Base-by-base conservation (phyloP, 2,113 vertebrate genomes). In the Salvelinus alpinus region DNA sequence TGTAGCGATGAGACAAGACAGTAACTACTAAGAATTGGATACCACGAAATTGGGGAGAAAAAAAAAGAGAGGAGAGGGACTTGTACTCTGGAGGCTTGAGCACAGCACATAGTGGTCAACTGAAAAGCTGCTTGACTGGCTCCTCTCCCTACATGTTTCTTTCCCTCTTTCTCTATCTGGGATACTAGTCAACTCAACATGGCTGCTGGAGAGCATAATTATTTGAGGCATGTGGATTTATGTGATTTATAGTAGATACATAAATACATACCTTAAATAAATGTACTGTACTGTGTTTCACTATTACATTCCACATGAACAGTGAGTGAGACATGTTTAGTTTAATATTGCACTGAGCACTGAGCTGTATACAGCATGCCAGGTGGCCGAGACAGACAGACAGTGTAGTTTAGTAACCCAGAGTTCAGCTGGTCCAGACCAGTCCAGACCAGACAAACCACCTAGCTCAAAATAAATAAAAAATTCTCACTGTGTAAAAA, bases 401-500 rank as follows among this genome's bases (percentile, higher is more conserved):
- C 75, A 14, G 4, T 18, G 18, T 57, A 1, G 24, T 69, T 77
- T 4, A 18, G 65, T 74, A 74, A 70, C 22, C 25, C 13, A 8
- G 24, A 64, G 81, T 80, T 86, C 82, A 91, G 62, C 3, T 22
- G 64, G 77, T 82, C 12, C 73, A 84, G 29, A 80, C 77, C 44
- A 47, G 44, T 47, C 44, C 44, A 47, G 16, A 72, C 68, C 62
- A 47, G 60, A 67, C 70, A 75, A 38, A 85, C 79, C 81, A 71
- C 77, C 86, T 78, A 77, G 89, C 82, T 92, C 85, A 89, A 81
- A 85, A 78, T 89, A 88, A 89, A 86, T 69, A n/a, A n/a, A n/a
- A n/a, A n/a, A n/a, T n/a, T 85, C n/a, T 16, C 77, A 72, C 74
- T 59, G 70, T 7, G 20, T 13, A 22, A 62, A 62, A 67, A 85